A percentile compares a stretch with the other conserved stretches of the same genome.
Conservation (phyloP, 2,888 invertebrate species). For the Campaea margaritaria region DNA sequence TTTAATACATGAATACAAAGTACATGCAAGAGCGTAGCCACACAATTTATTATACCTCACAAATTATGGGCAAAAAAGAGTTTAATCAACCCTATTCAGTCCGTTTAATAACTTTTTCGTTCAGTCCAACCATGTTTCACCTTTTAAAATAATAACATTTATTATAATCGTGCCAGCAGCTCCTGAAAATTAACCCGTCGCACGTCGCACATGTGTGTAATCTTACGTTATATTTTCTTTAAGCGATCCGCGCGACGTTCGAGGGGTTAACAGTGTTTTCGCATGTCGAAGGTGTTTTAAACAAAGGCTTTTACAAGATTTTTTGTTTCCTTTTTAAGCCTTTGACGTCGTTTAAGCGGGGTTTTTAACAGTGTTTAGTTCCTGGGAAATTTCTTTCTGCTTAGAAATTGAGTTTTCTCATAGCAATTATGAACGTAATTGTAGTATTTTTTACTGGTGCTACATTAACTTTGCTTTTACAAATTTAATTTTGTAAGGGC, state of each 20-base stretch:
- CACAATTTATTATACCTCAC: too few relatives aligned
- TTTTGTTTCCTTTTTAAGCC: slow-evolving; percentile 14
- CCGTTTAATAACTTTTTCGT: not conserved
- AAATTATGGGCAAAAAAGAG: too few relatives aligned
- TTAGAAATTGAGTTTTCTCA: not conserved
- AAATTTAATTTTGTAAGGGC: too few relatives aligned
- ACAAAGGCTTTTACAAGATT: slow-evolving; percentile 46
- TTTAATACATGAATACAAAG: too few relatives aligned
- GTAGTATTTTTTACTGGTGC: not conserved
- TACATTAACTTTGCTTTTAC: not conserved
- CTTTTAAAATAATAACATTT: slow-evolving; percentile 7
- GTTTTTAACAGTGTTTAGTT: not conserved
- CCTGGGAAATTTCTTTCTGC: too few relatives aligned
- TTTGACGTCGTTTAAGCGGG: slow-evolving; percentile 20
- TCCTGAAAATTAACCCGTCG: not conserved
- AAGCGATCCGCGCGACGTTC: too few relatives aligned
- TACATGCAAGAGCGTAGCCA: too few relatives aligned
- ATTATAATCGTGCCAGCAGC: slow-evolving; percentile 23
- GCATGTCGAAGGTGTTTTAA: slow-evolving; percentile 54
- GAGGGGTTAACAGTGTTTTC: slow-evolving; percentile 45
- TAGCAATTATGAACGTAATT: not conserved
- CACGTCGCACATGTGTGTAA: too few relatives aligned
- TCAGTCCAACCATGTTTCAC: not conserved
- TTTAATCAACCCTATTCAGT: not conserved
- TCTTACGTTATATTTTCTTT: too few relatives aligned